Evolutionary conservation across 2,888 invertebrate species (phyloP), one percentile per base, ranked within the genome.

Genomic region (Terebella lapidaria): DNA sequence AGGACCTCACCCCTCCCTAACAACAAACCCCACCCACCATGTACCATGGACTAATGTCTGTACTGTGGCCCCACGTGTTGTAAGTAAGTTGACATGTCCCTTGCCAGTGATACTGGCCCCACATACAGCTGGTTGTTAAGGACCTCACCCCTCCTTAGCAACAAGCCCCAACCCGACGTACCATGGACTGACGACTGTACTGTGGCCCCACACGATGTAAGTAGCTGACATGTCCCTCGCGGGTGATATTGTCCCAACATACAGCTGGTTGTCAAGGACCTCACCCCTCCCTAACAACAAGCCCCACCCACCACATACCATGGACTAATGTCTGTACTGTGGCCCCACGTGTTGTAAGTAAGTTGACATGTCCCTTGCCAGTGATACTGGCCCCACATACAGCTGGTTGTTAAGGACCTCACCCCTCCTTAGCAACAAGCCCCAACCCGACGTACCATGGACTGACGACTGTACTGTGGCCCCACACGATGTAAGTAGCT

Each of bases 151-250:
- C 90, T 85, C 61, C 87, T 88, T 22, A 96, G 82, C 2, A 93
- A 79, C 75, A n/a, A n/a, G n/a, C n/a, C n/a, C n/a, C n/a, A n/a
- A n/a, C n/a, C n/a, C n/a, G 5, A 49, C 59, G 60, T 56, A 74
- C 83, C 92, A 92, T 0, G 95, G 95, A 83, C 88, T 87, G 10
- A 90, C 87, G 10, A 92, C 82, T 75, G 88, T 85, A 15, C 91
- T 89, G 81, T 95, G 93, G 0, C 94, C 95, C 86, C 89, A 95
- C 15, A 93, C 91, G 46, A 90, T 85, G 79, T 94, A 96, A 0
- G 85, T 85, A 1, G 91, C 86, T 3, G 79, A 80, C 52, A 74
- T 74, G 75, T 89, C 89, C 64, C 92, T 83, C 1, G 95, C 93
- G 0, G 93, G 92, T 54, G 92, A 89, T 55, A 91, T 87, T 1